Evolutionary conservation across 2,113 vertebrate species (phyloP), one percentile per base, ranked within the genome.

Genomic region (Corythaixoides concolor): DNA sequence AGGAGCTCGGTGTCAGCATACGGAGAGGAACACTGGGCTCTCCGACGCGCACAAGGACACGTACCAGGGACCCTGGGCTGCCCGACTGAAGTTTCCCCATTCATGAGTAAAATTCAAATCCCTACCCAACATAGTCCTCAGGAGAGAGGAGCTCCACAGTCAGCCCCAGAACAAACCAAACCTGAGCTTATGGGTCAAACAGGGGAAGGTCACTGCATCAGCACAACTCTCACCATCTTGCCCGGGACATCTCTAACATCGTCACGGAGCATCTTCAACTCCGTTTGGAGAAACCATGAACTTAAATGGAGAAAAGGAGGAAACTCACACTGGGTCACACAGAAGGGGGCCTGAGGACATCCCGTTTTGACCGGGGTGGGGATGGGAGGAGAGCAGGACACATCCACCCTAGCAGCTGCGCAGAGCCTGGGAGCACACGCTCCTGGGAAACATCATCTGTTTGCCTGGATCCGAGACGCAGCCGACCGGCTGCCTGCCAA

Each of bases 201-300:
- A 49, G 13, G 32, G 50, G 28, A 30, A 53, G 47, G 35, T 50
- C 43, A 30, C 18, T 1, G 24, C 52, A 18, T 7, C 68, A n/a
- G 56, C 64, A 70, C 0, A 0, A 32, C 23, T 5, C 41, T 30
- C 59, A 52, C 83, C 68, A 2, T 81, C 37, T 45, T 55, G 30
- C 50, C 43, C 2, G 3, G 35, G 43, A 41, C 89, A 66, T 23
- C 21, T 35, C 81, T n/a, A 20, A 26, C 11, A 2, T 22, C 58
- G 21, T 15, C 73, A 14, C 0, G 6, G 53, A 80, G 3, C 83
- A 24, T 45, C 82, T 47, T 58, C 92, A 37, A 1, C 37, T 59
- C 43, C 18, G 41, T 0, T 0, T 2, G 28, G 43, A 75, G n/a
- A 56, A 75, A 26, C 41, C 1, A 1, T 5, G 15, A 47, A 11